phyloP scores from a whole-genome alignment of 2,113 vertebrate species.

The Sander lucioperca region DNA sequence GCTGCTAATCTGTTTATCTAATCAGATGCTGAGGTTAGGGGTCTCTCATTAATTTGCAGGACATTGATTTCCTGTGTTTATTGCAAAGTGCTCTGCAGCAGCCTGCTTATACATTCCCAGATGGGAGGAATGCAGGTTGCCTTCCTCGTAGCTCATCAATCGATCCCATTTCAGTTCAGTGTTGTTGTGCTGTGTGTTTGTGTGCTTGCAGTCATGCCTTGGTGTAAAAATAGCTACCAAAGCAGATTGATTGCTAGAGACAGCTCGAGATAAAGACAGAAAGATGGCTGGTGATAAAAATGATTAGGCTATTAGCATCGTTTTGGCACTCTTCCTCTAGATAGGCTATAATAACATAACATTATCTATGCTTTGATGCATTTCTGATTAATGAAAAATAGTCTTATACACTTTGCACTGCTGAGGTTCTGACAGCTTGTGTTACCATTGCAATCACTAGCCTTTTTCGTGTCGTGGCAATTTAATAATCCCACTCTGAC shows the following conservation, averaged over 20 bases:
- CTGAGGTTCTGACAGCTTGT: not conserved
- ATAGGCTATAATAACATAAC: not conserved
- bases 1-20: constrained; percentile 79
- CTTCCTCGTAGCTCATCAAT: constrained; percentile 67
- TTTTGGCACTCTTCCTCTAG: constrained; percentile 8
- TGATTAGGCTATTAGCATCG: not conserved
- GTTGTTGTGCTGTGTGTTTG: constrained; percentile 30
- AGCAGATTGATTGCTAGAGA: constrained; percentile 56
- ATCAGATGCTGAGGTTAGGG: constrained; percentile 75
- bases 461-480: not conserved
- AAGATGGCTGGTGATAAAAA: constrained; percentile 32
- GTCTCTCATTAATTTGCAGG: constrained; percentile 77
- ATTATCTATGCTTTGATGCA: not conserved
- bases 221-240: constrained; percentile 64
- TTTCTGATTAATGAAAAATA: not conserved
- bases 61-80: constrained; percentile 78
- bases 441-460: not conserved
- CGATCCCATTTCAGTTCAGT: constrained; percentile 50
- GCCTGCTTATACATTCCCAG: constrained; percentile 58
- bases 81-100: constrained; percentile 54
- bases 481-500: too few species aligned
- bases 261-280: constrained; percentile 20
- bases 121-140: constrained; percentile 70
- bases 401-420: not conserved
- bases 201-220: constrained; percentile 21